Percentiles rank a stretch among this genome's conserved stretches.
phyloP scores from a whole-genome alignment of 2,797 vertebrate genomes.

The Gadopsis bispinosus region DNA sequence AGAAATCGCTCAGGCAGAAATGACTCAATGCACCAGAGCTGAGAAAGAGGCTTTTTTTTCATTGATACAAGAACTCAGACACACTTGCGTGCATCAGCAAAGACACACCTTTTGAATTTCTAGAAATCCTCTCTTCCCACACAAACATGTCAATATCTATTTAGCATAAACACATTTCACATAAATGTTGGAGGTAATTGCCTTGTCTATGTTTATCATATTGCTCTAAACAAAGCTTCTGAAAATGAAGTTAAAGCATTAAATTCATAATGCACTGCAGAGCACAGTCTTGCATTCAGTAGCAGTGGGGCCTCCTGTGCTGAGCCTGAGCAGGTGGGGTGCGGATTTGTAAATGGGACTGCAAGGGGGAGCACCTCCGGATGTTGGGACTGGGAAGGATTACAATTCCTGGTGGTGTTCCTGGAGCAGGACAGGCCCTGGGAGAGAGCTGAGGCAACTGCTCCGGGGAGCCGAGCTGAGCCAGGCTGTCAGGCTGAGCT shows the following conservation, averaged over 20 bases:
- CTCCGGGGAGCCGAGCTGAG: slow-evolving; percentile 76
- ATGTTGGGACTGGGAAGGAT: slow-evolving; percentile 77
- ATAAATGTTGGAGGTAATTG: slow-evolving; percentile 79
- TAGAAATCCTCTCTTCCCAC: slow-evolving; percentile 65
- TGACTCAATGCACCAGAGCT: slow-evolving; percentile 80
- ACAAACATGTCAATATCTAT: slow-evolving; percentile 71
- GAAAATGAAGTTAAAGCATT: slow-evolving; percentile 71
- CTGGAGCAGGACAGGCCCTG: slow-evolving; percentile 77
- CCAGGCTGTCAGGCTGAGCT: slow-evolving; percentile 81
- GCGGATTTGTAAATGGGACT: slow-evolving; percentile 72
- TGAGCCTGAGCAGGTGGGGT: slow-evolving; percentile 77
- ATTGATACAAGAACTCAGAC: slow-evolving; percentile 69
- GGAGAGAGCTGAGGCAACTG: slow-evolving; percentile 80
- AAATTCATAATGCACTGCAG: slow-evolving; percentile 62
- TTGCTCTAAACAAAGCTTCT: slow-evolving; percentile 69
- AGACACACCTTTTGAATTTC: slow-evolving; percentile 73
- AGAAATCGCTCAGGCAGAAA: slow-evolving; percentile 85
- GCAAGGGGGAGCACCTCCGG: slow-evolving; percentile 68
- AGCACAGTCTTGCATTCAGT: slow-evolving; percentile 46
- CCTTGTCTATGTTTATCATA: slow-evolving; percentile 77
- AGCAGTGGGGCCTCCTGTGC: slow-evolving; percentile 58
- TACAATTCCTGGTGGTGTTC: slow-evolving; percentile 80
- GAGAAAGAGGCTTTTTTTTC: slow-evolving; percentile 59
- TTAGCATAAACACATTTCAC: slow-evolving; percentile 77
- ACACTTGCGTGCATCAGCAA: slow-evolving; percentile 74